phyloP scores from a whole-genome alignment of 2,888 invertebrate species.

The Morpho deidamia region DNA sequence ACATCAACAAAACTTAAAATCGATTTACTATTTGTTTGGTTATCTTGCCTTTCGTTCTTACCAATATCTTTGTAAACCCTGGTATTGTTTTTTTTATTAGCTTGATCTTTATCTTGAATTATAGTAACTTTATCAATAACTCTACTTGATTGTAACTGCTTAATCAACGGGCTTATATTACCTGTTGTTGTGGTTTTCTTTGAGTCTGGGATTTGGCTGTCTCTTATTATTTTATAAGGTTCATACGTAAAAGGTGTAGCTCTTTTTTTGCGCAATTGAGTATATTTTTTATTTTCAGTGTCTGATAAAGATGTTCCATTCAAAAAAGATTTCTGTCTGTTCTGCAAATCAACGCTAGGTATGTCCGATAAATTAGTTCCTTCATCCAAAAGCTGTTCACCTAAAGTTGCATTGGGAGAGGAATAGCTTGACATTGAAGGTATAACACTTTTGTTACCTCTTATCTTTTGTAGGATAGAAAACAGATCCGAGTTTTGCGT shows the following conservation, averaged over 20 bases:
- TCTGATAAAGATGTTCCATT: neutral
- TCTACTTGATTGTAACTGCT: slow-evolving; percentile 59
- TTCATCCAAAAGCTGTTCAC: too few relatives aligned
- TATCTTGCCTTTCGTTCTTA: slow-evolving; percentile 48
- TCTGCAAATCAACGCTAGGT: neutral
- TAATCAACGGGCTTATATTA: slow-evolving; percentile 64
- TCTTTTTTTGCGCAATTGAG: slow-evolving; percentile 41
- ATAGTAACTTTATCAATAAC: slow-evolving; percentile 50
- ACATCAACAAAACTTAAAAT: slow-evolving; percentile 50
- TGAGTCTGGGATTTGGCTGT: slow-evolving; percentile 54
- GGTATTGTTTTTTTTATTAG: slow-evolving; percentile 41
- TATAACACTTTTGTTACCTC: slow-evolving; percentile 6
- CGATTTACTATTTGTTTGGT: slow-evolving; percentile 28
- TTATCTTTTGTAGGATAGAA: slow-evolving; percentile 6
- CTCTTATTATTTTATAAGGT: slow-evolving; percentile 69
- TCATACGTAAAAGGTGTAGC: slow-evolving; percentile 61
- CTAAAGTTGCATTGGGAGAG: neutral
- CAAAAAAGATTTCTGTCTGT: neutral
- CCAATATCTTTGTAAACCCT: slow-evolving; percentile 59
- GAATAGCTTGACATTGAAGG: neutral
- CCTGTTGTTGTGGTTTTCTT: slow-evolving; percentile 59
- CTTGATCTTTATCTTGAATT: slow-evolving; percentile 42
- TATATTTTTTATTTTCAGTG: neutral
- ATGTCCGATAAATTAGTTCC: too few relatives aligned
- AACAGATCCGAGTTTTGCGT: slow-evolving; percentile 15